These are phyloP conservation scores for Corythoichthys haematopterus DNA, from an alignment of 2,113 vertebrate genomes.

Conservation along the genomic window DNA sequence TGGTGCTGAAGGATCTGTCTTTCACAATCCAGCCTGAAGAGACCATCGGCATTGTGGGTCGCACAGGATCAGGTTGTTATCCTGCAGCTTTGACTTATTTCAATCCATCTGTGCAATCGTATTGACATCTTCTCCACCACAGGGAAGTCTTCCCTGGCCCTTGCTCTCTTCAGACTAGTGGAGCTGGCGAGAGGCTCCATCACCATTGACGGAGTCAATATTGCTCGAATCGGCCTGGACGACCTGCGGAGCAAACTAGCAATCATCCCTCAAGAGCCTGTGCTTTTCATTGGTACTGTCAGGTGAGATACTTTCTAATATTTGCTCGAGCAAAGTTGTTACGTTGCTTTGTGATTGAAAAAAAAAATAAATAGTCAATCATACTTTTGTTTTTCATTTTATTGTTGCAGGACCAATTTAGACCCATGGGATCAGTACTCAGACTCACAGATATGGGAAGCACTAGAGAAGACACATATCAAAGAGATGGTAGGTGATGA, in stretches of 20 bases:
- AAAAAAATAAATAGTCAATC: background rate
- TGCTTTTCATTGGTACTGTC: conserved; percentile 76
- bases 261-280: conserved; percentile 79
- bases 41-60: conserved; percentile 77
- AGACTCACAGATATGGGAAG: conserved; percentile 75
- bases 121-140: conserved; percentile 22
- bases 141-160: conserved; percentile 78
- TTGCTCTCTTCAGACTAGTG: conserved; percentile 75
- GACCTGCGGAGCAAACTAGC: conserved; percentile 77
- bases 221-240: conserved; percentile 70
- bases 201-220: conserved; percentile 72
- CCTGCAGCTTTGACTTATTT: conserved; percentile 7
- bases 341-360: background rate
- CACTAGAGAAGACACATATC: conserved; percentile 73
- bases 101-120: background rate
- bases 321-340: background rate
- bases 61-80: conserved; percentile 76
- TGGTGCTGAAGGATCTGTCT: conserved; percentile 74
- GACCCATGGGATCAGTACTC: conserved; percentile 74
- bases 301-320: conserved; percentile 54
- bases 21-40: conserved; percentile 73
- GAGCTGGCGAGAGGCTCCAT: conserved; percentile 74
- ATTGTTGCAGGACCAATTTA: conserved; percentile 67
- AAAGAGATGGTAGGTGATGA: conserved; percentile 70
- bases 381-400: no score